Conservation (phyloP, 2,888 invertebrate genomes). For the Theodoxus fluviatilis region DNA sequence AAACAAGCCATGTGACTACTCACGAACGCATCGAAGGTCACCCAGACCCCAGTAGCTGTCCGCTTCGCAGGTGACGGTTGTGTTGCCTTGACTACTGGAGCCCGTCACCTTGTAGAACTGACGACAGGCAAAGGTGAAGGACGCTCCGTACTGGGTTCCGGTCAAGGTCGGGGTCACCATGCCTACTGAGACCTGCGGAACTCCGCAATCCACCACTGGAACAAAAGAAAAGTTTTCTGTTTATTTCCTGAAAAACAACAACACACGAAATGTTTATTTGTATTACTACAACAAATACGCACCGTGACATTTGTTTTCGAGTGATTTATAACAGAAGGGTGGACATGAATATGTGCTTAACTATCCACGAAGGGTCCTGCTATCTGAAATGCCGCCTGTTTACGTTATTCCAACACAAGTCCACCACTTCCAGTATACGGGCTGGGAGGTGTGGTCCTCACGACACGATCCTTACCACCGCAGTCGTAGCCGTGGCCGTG, state of each 20-base stretch:
- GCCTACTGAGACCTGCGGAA: conserved; percentile 26
- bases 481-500: conserved; percentile 37
- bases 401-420: too few species aligned
- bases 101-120: conserved; percentile 74
- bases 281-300: too few species aligned
- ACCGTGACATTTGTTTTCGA: too few species aligned
- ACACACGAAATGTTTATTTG: too few species aligned
- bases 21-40: conserved; percentile 86
- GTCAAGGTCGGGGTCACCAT: neutral
- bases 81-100: conserved; percentile 83
- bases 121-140: conserved; percentile 32
- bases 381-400: too few species aligned
- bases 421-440: neutral
- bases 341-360: too few species aligned
- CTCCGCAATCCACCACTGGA: conserved; percentile 37
- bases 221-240: neutral
- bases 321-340: too few species aligned
- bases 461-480: conserved; percentile 28
- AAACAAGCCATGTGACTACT: conserved; percentile 1
- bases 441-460: neutral
- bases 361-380: too few species aligned
- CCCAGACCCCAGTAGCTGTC: conserved; percentile 98
- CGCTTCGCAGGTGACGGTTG: conserved; percentile 89
- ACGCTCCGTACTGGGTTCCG: conserved; percentile 26
- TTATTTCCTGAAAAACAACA: neutral